phyloP scores from a whole-genome alignment of 2,113 vertebrate genomes.

The Muntiacus reevesi region DNA sequence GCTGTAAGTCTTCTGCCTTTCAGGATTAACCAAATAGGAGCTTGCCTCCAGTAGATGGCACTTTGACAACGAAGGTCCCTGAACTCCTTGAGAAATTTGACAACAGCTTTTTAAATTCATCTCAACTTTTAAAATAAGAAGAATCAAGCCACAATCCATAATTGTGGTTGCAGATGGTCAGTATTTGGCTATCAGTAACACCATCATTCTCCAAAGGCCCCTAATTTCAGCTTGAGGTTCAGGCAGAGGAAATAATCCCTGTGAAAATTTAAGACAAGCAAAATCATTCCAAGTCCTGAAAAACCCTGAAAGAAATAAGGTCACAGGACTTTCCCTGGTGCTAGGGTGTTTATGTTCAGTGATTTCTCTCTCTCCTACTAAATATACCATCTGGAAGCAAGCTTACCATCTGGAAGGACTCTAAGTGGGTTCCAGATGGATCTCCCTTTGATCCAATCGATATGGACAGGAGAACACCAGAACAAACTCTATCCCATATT shows the following conservation, averaged over 20 bases:
- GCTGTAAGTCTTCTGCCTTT: background rate
- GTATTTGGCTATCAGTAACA: background rate
- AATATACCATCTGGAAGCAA: slow-evolving; percentile 56
- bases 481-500: background rate
- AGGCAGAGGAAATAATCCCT: background rate
- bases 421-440: slow-evolving; percentile 49
- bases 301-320: slow-evolving; percentile 35
- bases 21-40: background rate
- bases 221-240: background rate
- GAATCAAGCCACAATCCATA: background rate
- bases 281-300: background rate
- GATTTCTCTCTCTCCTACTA: background rate
- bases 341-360: background rate
- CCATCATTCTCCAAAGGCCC: background rate
- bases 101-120: background rate
- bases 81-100: background rate
- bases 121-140: background rate
- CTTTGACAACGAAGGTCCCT: background rate
- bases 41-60: background rate
- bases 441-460: slow-evolving; percentile 51
- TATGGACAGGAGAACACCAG: slow-evolving; percentile 26
- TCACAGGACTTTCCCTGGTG: background rate
- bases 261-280: background rate
- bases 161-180: background rate
- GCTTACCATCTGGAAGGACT: slow-evolving; percentile 55